Evolutionary conservation across 2,888 invertebrate species (phyloP).

Genomic region (Aphidoletes aphidimyza): DNA sequence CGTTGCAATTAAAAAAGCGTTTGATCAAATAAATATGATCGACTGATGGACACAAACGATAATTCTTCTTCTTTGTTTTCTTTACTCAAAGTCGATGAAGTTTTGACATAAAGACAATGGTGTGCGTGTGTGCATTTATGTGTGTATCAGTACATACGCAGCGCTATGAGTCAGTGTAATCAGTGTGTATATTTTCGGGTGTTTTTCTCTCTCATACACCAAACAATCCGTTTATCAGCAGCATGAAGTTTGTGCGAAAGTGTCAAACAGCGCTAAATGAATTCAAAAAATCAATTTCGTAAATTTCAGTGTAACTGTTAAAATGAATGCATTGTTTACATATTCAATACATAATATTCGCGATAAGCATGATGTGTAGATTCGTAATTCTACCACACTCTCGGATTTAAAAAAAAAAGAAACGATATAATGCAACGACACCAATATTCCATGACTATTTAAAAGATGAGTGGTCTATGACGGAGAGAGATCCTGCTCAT

Average conservation of each 20-base stretch:
- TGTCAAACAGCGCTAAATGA: neutral
- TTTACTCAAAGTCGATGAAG: neutral
- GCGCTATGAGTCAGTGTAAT: conserved; percentile 17
- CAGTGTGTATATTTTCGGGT: neutral
- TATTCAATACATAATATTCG: no score
- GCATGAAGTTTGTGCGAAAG: conserved; percentile 44
- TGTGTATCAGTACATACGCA: neutral
- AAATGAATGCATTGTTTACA: no score
- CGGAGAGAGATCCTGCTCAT: no score
- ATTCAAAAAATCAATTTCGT: neutral
- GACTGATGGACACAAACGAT: conserved; percentile 50
- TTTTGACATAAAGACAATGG: neutral
- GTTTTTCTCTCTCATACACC: neutral
- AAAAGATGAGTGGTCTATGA: no score
- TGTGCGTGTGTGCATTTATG: neutral
- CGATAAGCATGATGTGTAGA: no score
- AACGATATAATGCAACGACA: no score
- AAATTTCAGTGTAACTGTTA: no score
- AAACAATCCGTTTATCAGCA: conserved; percentile 24
- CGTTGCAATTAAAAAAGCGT: conserved; percentile 32
- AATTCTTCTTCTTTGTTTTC: conserved; percentile 53
- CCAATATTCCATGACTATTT: no score
- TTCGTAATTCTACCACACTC: no score
- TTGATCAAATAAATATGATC: conserved; percentile 44
- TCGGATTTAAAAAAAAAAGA: no score